Base-by-base conservation (phyloP, 1,140 invertebrate species). In the Helicoverpa armigera region DNA sequence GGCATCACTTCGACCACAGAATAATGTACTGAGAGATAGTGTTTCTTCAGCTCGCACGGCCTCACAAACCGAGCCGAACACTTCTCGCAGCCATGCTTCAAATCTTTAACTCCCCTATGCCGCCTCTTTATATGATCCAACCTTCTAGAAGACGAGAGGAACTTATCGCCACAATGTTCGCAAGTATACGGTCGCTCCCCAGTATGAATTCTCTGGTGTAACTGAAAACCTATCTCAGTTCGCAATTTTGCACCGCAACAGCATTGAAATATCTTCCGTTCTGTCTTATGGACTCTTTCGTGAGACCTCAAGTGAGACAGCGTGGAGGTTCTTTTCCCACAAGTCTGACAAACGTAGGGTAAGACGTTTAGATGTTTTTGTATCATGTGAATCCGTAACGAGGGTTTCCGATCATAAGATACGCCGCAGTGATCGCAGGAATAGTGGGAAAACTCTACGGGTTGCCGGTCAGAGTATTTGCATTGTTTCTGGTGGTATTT, bases 151-250 rank as follows among this genome's bases (percentile, higher is more conserved):
- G 92, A 87, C 0, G 94, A 95, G 5, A 95, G 83, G 80, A 95
- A 95, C n/a, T 87, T 85, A 63, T 96, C 95, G 0, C 97, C 96
- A 84, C 97, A 97, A 14, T 96, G 95, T 67, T 96, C 95, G 87
- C 98, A 98, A 1, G 96, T 95, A 79, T 97, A 98, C 0, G 97
- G 97, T 81, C 96, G 97, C 82, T 97, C 97, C 0, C 97, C 98
- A 0, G 98, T 98, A 87, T 98, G 96, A 2, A 94, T 92, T 43
- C 94, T 89, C 60, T 89, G 87, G 58, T 95, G 94, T 74, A 95
- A 83, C 3, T 89, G 79, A 48, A 88, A 90, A 2, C 94, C 94
- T 13, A 94, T 65, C 5, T 88, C 87, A 0, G 91, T 92, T 0
- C 88, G 76, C 79, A 95, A 79, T 23, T 89, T 89, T 0, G 90